Conservation (phyloP, 2,113 vertebrate genomes). For the Solea senegalensis region DNA sequence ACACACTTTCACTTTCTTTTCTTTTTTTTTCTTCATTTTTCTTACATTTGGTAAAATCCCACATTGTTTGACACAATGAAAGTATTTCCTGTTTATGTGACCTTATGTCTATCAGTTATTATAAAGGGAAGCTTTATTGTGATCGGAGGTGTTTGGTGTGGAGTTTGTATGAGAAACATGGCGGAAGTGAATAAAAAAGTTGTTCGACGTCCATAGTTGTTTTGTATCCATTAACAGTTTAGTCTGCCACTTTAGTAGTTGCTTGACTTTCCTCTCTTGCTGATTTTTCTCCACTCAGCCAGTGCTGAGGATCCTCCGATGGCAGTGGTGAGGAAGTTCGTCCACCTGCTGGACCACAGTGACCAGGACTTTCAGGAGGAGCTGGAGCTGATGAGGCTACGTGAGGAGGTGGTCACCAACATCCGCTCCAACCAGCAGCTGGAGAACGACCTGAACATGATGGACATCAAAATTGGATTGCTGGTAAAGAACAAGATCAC, state of each 20-base stretch:
- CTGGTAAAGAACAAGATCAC: slow-evolving; percentile 99
- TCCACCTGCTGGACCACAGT: slow-evolving; percentile 96
- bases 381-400: slow-evolving; percentile 92
- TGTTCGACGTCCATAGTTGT: too few species aligned
- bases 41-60: too few species aligned
- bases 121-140: too few species aligned
- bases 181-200: too few species aligned
- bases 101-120: too few species aligned
- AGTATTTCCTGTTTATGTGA: too few species aligned
- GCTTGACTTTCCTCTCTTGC: background rate
- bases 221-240: too few species aligned
- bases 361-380: slow-evolving; percentile 99
- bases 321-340: slow-evolving; percentile 96
- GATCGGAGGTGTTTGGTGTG: too few species aligned
- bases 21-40: background rate
- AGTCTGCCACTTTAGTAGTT: background rate
- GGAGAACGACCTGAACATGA: slow-evolving; percentile 98
- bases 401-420: slow-evolving; percentile 95
- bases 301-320: slow-evolving; percentile 93
- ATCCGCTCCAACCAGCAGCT: slow-evolving; percentile 97
- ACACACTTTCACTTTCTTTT: background rate
- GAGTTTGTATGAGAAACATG: too few species aligned
- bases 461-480: slow-evolving; percentile 99
- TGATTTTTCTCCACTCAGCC: slow-evolving; percentile 45
- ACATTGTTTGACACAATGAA: too few species aligned